These are phyloP conservation scores for Pseudolycoriella hygida DNA, from an alignment of 2,888 invertebrate species.

Conservation along the genomic window DNA sequence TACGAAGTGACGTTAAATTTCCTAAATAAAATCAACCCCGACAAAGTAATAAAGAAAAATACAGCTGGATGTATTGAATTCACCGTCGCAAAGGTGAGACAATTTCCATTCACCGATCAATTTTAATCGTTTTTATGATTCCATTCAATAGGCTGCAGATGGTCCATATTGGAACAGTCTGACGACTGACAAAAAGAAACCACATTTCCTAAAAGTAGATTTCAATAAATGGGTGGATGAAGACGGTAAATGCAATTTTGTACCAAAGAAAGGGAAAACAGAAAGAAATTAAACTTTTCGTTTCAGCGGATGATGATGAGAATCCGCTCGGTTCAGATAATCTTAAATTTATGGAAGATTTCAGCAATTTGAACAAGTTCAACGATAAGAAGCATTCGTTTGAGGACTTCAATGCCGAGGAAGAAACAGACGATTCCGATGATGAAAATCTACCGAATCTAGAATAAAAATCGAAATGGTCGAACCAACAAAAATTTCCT, in stretches of 20 bases:
- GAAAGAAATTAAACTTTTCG: background rate
- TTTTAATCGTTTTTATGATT: slow-evolving; percentile 1
- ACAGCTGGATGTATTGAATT: slow-evolving; percentile 61
- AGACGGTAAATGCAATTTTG: slow-evolving; percentile 28
- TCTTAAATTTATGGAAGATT: slow-evolving; percentile 15
- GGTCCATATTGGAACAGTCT: slow-evolving; percentile 79
- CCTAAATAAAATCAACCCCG: slow-evolving; percentile 63
- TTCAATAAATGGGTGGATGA: slow-evolving; percentile 98
- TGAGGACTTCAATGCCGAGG: slow-evolving; percentile 41
- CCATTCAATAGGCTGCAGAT: slow-evolving; percentile 32
- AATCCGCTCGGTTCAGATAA: slow-evolving; percentile 7
- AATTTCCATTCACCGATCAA: slow-evolving; percentile 4
- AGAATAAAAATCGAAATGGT: slow-evolving; percentile 32
- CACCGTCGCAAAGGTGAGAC: slow-evolving; percentile 41
- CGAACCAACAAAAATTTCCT: too few relatives aligned
- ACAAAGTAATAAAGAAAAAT: slow-evolving; percentile 53
- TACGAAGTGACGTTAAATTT: slow-evolving; percentile 81
- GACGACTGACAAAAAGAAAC: slow-evolving; percentile 74
- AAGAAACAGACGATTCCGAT: slow-evolving; percentile 51
- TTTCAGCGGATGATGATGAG: slow-evolving; percentile 13
- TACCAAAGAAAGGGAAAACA: background rate
- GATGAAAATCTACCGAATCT: slow-evolving; percentile 64
- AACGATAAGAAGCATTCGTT: slow-evolving; percentile 48
- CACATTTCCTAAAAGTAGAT: slow-evolving; percentile 92
- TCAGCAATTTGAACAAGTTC: background rate